phyloP scores from a whole-genome alignment of 1,140 invertebrate genomes.

The Drosophila nebulosa region DNA sequence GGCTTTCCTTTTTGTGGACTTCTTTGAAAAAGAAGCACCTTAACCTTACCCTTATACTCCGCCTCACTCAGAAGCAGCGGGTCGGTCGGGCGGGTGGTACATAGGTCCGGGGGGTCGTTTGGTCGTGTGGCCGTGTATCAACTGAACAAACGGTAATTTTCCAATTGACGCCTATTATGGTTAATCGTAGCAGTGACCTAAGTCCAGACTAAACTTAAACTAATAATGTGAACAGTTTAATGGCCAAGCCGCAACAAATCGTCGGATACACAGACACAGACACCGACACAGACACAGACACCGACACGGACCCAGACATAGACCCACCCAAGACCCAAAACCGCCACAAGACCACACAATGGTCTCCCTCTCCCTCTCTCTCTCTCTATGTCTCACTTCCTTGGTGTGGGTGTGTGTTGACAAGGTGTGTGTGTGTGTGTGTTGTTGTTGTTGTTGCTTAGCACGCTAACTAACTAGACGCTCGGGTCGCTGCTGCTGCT shows the following conservation, averaged over 20 bases:
- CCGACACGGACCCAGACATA: neutral
- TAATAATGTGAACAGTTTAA: conserved; percentile 77
- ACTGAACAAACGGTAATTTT: conserved; percentile 56
- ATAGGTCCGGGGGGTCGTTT: too few relatives aligned
- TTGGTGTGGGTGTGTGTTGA: neutral
- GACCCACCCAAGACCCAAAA: conserved; percentile 18
- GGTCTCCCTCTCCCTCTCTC: conserved; percentile 18
- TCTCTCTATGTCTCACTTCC: neutral
- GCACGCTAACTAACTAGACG: conserved; percentile 65
- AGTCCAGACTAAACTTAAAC: conserved; percentile 74
- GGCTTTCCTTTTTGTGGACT: neutral
- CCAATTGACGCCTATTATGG: conserved; percentile 76
- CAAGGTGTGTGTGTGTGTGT: neutral
- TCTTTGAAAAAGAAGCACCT: neutral
- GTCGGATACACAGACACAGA: conserved; percentile 14
- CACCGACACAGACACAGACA: conserved; percentile 30
- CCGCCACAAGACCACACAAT: conserved; percentile 56
- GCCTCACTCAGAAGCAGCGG: neutral
- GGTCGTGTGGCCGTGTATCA: conserved; percentile 67
- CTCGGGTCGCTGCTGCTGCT: conserved; percentile 35
- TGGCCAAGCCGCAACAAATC: conserved; percentile 72
- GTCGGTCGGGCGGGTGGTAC: too few relatives aligned
- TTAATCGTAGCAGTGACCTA: conserved; percentile 79
- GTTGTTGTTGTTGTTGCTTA: conserved; percentile 43
- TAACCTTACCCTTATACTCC: neutral